Conservation (phyloP, 2,113 vertebrate species). For the Nansenia antarctica region DNA sequence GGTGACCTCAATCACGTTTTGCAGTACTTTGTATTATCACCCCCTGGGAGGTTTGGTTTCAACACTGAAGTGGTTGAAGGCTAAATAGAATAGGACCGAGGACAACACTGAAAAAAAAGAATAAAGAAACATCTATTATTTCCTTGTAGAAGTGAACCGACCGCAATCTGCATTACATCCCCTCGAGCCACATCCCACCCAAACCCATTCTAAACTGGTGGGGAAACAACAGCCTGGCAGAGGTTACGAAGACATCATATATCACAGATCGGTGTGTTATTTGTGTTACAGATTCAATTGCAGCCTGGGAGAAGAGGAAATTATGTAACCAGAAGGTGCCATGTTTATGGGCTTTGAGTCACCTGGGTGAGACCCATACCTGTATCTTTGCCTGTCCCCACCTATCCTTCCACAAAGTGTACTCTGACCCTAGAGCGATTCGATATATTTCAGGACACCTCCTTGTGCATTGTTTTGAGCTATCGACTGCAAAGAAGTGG, state of each 20-base stretch:
- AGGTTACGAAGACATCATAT: conserved; percentile 17
- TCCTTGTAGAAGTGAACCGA: conserved; percentile 46
- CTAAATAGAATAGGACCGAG: conserved; percentile 40
- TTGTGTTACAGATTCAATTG: conserved; percentile 30
- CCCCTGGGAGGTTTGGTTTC: conserved; percentile 49
- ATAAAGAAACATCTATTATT: conserved; percentile 53
- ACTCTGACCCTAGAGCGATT: conserved; percentile 44
- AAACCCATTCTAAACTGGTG: neutral
- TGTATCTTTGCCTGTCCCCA: conserved; percentile 26
- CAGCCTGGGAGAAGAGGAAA: conserved; percentile 23
- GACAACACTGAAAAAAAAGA: conserved; percentile 13
- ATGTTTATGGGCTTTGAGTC: conserved; percentile 34
- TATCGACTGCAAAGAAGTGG: conserved; percentile 24
- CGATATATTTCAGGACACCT: conserved; percentile 40
- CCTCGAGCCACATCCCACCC: conserved; percentile 45
- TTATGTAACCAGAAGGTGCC: conserved; percentile 38
- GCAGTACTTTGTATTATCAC: conserved; percentile 15
- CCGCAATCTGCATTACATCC: conserved; percentile 49
- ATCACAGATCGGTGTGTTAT: conserved; percentile 1
- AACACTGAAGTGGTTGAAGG: conserved; percentile 44
- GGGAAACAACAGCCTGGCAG: neutral
- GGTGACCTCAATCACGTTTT: neutral
- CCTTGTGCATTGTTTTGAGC: conserved; percentile 26
- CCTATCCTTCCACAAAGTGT: conserved; percentile 31
- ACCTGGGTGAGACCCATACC: conserved; percentile 32